Base-by-base conservation (phyloP, 2,888 invertebrate species). In the Graphium colonna region DNA sequence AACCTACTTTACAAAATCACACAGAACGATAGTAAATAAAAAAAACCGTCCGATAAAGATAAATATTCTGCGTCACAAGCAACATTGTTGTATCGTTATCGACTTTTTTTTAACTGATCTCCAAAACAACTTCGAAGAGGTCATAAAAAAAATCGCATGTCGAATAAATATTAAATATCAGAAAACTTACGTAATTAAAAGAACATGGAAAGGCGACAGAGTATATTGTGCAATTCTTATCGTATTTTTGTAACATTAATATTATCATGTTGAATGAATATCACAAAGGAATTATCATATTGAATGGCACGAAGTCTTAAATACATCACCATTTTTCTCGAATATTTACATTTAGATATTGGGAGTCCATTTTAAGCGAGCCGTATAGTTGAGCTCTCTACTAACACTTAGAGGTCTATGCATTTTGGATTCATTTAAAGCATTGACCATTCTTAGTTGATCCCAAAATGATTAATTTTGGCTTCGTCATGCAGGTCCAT, bases 361-460 rank as follows among this genome's bases (percentile, higher is more conserved):
- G 58, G 4, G 17, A 48, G 55, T 51, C 60, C 60, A 60, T 55
- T 38, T 39, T 49, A 54, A 45, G 41, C 50, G 21, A 21, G 3
- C 21, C 5, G 3, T 21, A 5, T 5, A 2, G 21, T 5, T 21
- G 21, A 21, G 21, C 21, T 21, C 3, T 5, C 21, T 2, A 2
- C 21, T 2, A 2, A 5, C 21, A 3, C 5, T 21, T 21, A 21
- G 21, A 21, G 21, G 3, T 21, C 68, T 59, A 56, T 59, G 55
- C 59, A 61, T 64, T 63, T 56, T 65, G 63, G 63, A 49, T 64
- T 63, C 56, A 58, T 52, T 61, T 54, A 43, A 44, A 46, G 43
- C 47, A 44, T 52, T 26, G 33, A 39, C 52, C 49, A 45, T 36
- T 51, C 12, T 38, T 15, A 16, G 8, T 18, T 21, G 51, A 46